These are phyloP conservation scores for Linnaemya vulpina DNA, from an alignment of 2,888 invertebrate genomes.

Conservation along the genomic window DNA sequence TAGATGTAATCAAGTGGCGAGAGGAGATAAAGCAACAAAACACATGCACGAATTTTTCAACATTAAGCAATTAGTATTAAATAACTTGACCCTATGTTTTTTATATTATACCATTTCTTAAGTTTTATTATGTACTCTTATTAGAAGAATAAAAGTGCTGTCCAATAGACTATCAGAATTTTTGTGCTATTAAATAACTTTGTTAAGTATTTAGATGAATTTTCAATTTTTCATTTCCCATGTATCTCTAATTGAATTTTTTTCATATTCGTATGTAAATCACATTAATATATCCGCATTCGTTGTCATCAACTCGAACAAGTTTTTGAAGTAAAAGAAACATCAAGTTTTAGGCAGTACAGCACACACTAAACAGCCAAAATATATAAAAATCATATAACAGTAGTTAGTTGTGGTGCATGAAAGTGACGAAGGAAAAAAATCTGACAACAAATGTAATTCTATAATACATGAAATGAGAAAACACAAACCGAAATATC, in stretches of 20 bases:
- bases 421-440: background rate
- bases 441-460: conserved; percentile 36
- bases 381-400: background rate
- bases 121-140: no score
- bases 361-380: conserved; percentile 1
- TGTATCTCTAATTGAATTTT: conserved; percentile 27
- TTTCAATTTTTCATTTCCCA: conserved; percentile 5
- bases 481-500: conserved; percentile 9
- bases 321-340: conserved; percentile 28
- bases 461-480: conserved; percentile 19
- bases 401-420: background rate
- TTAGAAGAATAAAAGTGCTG: no score
- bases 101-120: no score
- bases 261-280: conserved; percentile 38
- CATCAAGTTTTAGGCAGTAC: conserved; percentile 36
- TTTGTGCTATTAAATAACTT: conserved; percentile 6
- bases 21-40: no score
- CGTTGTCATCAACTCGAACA: conserved; percentile 10
- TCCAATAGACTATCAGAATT: background rate
- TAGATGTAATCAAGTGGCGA: no score
- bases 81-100: no score
- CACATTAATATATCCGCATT: conserved; percentile 56
- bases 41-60: no score
- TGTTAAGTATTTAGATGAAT: background rate
- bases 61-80: no score